Evolutionary conservation across 2,113 vertebrate genomes (phyloP).

Genomic region (Brienomyrus brachyistius): DNA sequence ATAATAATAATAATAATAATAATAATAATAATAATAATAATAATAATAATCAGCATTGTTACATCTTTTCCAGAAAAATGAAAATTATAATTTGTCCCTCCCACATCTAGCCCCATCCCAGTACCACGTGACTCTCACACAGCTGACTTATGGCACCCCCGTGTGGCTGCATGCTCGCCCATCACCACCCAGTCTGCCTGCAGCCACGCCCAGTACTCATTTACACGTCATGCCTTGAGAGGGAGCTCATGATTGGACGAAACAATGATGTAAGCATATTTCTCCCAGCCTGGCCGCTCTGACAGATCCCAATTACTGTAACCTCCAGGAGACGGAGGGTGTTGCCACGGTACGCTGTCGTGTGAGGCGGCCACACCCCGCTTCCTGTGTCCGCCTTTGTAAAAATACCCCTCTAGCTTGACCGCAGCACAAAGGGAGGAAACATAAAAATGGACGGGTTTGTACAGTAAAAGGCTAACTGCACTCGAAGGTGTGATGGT

Average conservation of each 20-base stretch:
- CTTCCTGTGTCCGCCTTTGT: not conserved
- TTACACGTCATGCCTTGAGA: not conserved
- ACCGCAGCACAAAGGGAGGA: not conserved
- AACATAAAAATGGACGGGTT: not conserved
- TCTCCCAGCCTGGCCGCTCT: not conserved
- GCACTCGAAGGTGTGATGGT: not conserved
- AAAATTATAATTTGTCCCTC: not conserved
- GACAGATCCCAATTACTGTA: conserved; percentile 10
- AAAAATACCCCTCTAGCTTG: not conserved
- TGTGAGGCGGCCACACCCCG: not conserved
- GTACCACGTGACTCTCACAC: not conserved
- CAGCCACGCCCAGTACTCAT: not conserved
- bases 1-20: not conserved
- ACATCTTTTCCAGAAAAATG: not conserved
- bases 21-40: not conserved
- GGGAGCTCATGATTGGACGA: not conserved
- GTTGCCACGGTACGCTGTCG: not conserved
- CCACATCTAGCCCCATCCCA: not conserved
- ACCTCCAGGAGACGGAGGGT: not conserved
- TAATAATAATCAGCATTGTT: not conserved
- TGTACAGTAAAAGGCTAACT: not conserved
- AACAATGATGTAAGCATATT: not conserved
- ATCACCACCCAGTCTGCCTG: not conserved
- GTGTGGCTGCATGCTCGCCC: not conserved
- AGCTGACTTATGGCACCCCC: not conserved